Conservation (phyloP, 2,113 vertebrate species). For the Malurus cyaneus region DNA sequence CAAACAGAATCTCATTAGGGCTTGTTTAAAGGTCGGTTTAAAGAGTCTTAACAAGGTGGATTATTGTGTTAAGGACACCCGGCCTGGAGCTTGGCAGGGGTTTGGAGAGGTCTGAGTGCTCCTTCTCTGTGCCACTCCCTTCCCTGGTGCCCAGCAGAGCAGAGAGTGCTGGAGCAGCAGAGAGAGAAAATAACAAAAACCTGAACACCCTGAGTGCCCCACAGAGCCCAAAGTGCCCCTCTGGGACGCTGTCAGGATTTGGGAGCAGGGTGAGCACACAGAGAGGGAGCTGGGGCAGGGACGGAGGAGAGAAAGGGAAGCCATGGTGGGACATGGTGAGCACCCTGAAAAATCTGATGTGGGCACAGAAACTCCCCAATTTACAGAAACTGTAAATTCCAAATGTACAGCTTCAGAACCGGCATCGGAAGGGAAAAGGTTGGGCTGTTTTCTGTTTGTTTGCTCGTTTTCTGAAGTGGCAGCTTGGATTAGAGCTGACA, state of each 20-base stretch:
- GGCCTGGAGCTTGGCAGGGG: not conserved
- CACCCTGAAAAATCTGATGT: not conserved
- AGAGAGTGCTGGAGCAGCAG: not conserved
- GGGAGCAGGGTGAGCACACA: not conserved
- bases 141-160: not conserved
- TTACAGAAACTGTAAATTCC: not conserved
- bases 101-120: not conserved
- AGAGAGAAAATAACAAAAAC: not conserved
- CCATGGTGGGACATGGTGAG: not conserved
- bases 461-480: not conserved
- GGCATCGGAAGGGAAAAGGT: not conserved
- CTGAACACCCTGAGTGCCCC: not conserved
- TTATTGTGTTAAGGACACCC: not conserved
- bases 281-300: not conserved
- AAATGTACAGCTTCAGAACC: not conserved
- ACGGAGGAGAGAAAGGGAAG: rapidly evolving
- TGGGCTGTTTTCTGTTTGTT: conserved; percentile 9
- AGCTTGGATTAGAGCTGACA: not conserved
- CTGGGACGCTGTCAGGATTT: not conserved
- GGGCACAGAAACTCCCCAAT: not conserved
- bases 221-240: not conserved
- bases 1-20: not conserved
- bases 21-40: not conserved
- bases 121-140: not conserved
- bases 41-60: not conserved